Evolutionary conservation across 53 echinoderm and acorn worm species (phyloP).

Genomic region (Henricia sp.): DNA sequence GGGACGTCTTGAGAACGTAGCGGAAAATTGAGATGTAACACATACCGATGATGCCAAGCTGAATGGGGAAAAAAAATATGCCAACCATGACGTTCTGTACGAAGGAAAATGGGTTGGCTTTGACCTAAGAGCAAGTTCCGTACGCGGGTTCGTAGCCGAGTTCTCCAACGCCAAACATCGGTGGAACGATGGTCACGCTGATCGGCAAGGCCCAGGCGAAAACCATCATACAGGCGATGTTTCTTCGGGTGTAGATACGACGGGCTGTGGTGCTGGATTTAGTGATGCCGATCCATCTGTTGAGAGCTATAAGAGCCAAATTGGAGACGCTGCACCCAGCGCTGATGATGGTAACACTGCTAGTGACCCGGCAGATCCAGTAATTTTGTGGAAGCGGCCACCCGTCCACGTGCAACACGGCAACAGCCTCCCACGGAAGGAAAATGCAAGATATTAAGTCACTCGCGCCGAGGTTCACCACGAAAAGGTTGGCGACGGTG

Average conservation of each 20-base stretch:
- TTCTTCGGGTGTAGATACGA: conserved; percentile 21
- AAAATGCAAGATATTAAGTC: conserved; percentile 17
- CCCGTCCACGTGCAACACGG: neutral
- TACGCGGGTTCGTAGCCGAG: conserved; percentile 60
- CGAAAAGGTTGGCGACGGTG: conserved; percentile 19
- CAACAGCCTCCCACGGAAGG: conserved; percentile 25
- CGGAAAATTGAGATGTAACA: conserved; percentile 58
- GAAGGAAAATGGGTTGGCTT: neutral
- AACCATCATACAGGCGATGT: conserved; percentile 23
- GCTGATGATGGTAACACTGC: neutral
- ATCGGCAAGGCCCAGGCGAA: conserved; percentile 65
- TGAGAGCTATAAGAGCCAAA: conserved; percentile 34
- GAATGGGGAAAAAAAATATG: conserved; percentile 32
- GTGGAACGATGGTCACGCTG: conserved; percentile 34
- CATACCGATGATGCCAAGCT: conserved; percentile 21
- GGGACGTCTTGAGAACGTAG: conserved; percentile 35
- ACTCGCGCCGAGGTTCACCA: conserved; percentile 7
- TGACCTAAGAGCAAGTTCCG: conserved; percentile 34
- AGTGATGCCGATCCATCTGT: conserved; percentile 27
- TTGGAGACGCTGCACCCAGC: neutral
- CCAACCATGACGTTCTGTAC: conserved; percentile 22
- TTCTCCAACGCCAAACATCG: conserved; percentile 37
- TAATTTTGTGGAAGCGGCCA: conserved; percentile 10
- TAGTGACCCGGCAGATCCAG: neutral
- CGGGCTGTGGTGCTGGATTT: conserved; percentile 13